phyloP scores from a whole-genome alignment of 2,797 vertebrate species.

The Fundulus diaphanus region DNA sequence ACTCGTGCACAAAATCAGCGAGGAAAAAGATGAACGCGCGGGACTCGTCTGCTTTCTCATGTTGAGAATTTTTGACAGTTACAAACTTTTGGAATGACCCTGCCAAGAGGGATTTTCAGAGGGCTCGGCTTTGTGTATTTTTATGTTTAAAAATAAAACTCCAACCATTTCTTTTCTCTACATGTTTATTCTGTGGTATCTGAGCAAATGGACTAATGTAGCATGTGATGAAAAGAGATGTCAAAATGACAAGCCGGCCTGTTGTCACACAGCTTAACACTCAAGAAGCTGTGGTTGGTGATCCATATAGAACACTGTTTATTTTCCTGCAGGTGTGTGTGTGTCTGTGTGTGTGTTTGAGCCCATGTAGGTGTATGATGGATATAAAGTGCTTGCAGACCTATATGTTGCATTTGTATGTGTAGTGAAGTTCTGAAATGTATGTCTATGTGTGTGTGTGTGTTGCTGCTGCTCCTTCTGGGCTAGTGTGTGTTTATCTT shows the following conservation, averaged over 20 bases:
- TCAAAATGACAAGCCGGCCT: slow-evolving; percentile 66
- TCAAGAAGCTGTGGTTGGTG: slow-evolving; percentile 64
- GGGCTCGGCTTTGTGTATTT: slow-evolving; percentile 43
- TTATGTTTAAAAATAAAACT: slow-evolving; percentile 54
- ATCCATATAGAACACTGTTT: slow-evolving; percentile 49
- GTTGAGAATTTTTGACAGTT: slow-evolving; percentile 26
- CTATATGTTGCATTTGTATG: slow-evolving; percentile 46
- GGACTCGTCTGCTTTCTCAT: slow-evolving; percentile 18
- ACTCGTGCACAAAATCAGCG: neutral
- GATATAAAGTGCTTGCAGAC: slow-evolving; percentile 44
- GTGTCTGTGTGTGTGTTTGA: slow-evolving; percentile 20
- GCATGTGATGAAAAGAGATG: slow-evolving; percentile 75
- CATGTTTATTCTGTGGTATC: slow-evolving; percentile 68
- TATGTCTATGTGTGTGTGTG: slow-evolving; percentile 22
- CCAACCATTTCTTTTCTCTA: slow-evolving; percentile 46
- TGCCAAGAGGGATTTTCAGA: slow-evolving; percentile 39
- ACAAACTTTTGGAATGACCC: slow-evolving; percentile 29
- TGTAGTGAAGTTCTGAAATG: slow-evolving; percentile 26
- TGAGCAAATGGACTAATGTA: slow-evolving; percentile 67
- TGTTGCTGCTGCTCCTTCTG: slow-evolving; percentile 67
- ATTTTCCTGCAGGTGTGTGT: slow-evolving; percentile 60
- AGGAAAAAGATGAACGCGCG: no score
- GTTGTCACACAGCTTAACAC: slow-evolving; percentile 73
- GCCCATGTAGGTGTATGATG: slow-evolving; percentile 33
- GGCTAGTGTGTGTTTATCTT: slow-evolving; percentile 82